phyloP scores from a whole-genome alignment of 2,797 vertebrate species.

The Emydoidea blandingii region DNA sequence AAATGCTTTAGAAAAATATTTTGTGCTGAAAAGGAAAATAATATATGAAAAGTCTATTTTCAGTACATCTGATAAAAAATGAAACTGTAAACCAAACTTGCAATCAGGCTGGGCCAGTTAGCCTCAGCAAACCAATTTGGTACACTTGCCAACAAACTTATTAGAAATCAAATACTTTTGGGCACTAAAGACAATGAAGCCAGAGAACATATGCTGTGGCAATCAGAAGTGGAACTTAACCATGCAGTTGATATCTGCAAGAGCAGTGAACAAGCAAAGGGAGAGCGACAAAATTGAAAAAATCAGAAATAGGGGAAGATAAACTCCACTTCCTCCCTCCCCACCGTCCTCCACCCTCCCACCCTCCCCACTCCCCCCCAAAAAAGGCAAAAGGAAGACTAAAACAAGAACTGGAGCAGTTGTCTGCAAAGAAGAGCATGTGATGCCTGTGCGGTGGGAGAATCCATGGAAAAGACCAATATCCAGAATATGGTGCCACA shows the following conservation, averaged over 20 bases:
- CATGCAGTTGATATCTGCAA: conserved; percentile 32
- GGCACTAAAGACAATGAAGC: background rate
- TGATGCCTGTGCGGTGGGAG: background rate
- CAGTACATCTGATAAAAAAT: background rate
- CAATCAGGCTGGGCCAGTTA: background rate
- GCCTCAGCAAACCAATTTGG: background rate
- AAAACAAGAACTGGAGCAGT: conserved; percentile 43
- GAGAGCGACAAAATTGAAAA: conserved; percentile 36
- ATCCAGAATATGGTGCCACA: conserved; percentile 36
- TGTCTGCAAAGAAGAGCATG: background rate
- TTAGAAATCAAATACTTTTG: background rate
- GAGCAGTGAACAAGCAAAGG: conserved; percentile 50
- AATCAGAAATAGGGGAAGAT: conserved; percentile 25
- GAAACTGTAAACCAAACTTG: background rate
- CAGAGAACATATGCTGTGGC: conserved; percentile 42
- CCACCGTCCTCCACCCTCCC: too few relatives aligned
- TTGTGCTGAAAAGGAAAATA: background rate
- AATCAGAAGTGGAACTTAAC: conserved; percentile 48
- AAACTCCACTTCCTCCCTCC: conserved; percentile 3
- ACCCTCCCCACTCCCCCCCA: rapidly evolving
- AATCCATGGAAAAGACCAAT: background rate
- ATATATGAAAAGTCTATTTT: background rate
- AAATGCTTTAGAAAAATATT: background rate
- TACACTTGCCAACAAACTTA: background rate
- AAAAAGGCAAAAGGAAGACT: background rate